Evolutionary conservation across 2,113 vertebrate species (phyloP).

Genomic region (Mixornis gularis): DNA sequence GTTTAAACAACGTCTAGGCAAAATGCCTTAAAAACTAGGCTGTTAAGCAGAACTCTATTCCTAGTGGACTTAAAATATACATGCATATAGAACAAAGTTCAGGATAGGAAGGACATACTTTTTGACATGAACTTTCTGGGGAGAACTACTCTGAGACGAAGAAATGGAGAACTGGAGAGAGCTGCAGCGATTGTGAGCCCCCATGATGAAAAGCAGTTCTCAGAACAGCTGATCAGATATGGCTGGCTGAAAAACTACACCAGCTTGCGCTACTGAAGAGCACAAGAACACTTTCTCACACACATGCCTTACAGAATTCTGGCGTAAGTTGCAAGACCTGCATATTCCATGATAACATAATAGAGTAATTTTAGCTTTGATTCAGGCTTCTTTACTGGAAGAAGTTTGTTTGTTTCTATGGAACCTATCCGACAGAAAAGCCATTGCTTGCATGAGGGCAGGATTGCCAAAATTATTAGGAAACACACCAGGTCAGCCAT

Average conservation of each 20-base stretch:
- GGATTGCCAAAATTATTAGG: not conserved
- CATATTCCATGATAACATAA: not conserved
- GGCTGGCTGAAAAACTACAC: not conserved
- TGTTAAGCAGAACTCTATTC: not conserved
- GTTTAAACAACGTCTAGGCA: not conserved
- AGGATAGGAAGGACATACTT: not conserved
- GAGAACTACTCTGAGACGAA: not conserved
- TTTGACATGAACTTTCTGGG: not conserved
- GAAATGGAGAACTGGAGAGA: not conserved
- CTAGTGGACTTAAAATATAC: not conserved
- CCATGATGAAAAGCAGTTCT: not conserved
- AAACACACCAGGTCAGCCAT: not conserved
- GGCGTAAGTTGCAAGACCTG: not conserved
- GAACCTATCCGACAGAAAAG: not conserved
- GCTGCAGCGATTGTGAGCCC: not conserved
- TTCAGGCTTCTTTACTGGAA: not conserved
- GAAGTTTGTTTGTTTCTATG: not conserved
- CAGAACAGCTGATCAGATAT: not conserved
- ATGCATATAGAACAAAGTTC: not conserved
- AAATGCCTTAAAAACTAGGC: not conserved
- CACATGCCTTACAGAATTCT: not conserved
- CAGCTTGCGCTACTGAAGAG: not conserved
- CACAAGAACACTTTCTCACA: not conserved
- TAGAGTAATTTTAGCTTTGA: not conserved
- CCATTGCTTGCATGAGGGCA: not conserved